phyloP scores from a whole-genome alignment of 2,113 vertebrate species.

The Oryzias celebensis region DNA sequence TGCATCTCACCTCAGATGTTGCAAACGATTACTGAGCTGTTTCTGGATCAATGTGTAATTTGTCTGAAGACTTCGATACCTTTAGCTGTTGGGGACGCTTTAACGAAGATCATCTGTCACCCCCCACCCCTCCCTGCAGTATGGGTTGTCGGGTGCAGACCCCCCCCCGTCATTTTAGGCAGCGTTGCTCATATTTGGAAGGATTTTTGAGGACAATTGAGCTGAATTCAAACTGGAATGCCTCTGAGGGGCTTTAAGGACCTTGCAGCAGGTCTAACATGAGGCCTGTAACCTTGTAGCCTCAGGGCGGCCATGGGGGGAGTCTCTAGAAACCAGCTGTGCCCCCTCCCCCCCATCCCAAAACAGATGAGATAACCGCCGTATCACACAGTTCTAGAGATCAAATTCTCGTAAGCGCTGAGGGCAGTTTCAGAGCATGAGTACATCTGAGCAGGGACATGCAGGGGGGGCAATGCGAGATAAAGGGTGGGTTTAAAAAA shows the following conservation, averaged over 20 bases:
- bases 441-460: conserved; percentile 60
- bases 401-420: conserved; percentile 64
- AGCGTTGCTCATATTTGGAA: conserved; percentile 15
- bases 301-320: conserved; percentile 33
- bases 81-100: conserved; percentile 63
- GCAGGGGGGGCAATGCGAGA: conserved; percentile 57
- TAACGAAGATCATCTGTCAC: conserved; percentile 72
- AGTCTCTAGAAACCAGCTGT: conserved; percentile 51
- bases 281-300: conserved; percentile 33
- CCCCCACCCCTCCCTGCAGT: conserved; percentile 26
- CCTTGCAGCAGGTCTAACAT: conserved; percentile 25
- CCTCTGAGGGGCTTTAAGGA: not conserved
- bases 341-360: conserved; percentile 17
- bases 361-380: conserved; percentile 65
- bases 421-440: conserved; percentile 24
- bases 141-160: conserved; percentile 58
- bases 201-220: too few relatives aligned
- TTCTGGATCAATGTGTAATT: conserved; percentile 72
- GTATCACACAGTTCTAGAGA: conserved; percentile 70
- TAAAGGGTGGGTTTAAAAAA: conserved; percentile 51
- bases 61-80: conserved; percentile 53
- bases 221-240: conserved; percentile 48
- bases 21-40: conserved; percentile 68
- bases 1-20: conserved; percentile 66
- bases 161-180: conserved; percentile 11